These are phyloP conservation scores for Kryptolebias marmoratus DNA, from an alignment of 2,113 vertebrate genomes.

Conservation along the genomic window DNA sequence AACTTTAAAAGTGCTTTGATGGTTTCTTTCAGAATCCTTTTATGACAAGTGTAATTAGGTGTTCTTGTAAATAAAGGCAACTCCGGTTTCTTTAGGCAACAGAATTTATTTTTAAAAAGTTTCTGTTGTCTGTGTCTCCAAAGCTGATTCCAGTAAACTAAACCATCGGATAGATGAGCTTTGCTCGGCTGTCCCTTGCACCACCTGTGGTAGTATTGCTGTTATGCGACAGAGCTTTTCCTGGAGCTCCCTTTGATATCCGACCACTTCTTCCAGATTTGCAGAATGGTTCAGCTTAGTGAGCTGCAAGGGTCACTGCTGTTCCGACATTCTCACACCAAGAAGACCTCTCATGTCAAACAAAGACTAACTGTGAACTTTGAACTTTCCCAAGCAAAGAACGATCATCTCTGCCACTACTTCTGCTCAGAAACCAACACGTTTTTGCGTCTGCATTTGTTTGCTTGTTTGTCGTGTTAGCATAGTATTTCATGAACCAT, in stretches of 20 bases:
- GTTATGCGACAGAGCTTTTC: constrained; percentile 7
- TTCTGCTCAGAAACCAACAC: background rate
- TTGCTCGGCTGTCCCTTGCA: constrained; percentile 41
- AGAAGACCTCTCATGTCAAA: constrained; percentile 52
- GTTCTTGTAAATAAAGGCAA: constrained; percentile 14
- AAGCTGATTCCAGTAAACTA: constrained; percentile 38
- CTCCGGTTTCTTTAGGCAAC: constrained; percentile 1
- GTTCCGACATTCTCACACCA: constrained; percentile 43
- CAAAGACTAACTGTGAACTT: constrained; percentile 33
- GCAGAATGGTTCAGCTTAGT: constrained; percentile 35
- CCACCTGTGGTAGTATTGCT: constrained; percentile 20
- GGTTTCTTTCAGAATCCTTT: constrained; percentile 2
- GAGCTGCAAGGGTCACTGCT: constrained; percentile 24
- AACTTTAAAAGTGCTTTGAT: background rate
- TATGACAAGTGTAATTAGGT: constrained; percentile 15
- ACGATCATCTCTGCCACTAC: background rate
- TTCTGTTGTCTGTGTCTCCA: background rate
- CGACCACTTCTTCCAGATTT: constrained; percentile 42
- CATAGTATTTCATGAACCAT: too few species aligned
- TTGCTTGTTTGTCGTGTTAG: too few species aligned
- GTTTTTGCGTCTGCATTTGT: too few species aligned
- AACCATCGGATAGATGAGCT: constrained; percentile 5
- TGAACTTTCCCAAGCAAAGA: constrained; percentile 24
- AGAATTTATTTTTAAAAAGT: constrained; percentile 27
- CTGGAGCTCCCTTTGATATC: constrained; percentile 46